Evolutionary conservation across 2,888 invertebrate species (phyloP), one percentile per base, ranked within the genome.

Genomic region (Nomada goodeniana): DNA sequence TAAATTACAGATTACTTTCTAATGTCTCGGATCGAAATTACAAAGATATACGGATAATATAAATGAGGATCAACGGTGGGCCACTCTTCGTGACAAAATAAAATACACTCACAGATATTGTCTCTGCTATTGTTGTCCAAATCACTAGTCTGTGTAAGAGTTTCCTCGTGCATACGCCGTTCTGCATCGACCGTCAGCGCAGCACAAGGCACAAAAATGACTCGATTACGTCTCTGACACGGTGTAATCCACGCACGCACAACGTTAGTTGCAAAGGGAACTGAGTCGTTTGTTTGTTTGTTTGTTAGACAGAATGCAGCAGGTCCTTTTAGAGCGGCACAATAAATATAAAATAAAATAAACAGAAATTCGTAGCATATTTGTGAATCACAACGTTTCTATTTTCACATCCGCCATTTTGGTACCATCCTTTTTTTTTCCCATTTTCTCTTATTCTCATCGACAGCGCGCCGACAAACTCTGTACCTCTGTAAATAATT

Each of bases 61-160:
- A 67, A 71, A 36, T 36, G 36, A 68, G 60, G 11, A 53, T 76
- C 42, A 67, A 44, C 29, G 64, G 59, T 57, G 50, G 63, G 53
- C 73, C 50, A 65, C 55, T 69, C 26, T 15, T 52, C 3, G 65
- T 80, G 55, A 74, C 78, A 78, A 83, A 80, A 86, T 80, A 86
- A 88, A 86, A 76, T 83, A 83, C 82, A 91, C 91, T 91, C 88
- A 91, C 91, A 91, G 83, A 88, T 91, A 86, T 91, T 89, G 82
- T 92, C 90, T 90, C 90, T 91, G 91, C 90, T 90, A 87, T 87
- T 87, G 89, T 90, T 91, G 88, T 91, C 92, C 91, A 91, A 87
- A 88, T 91, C 90, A 86, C 90, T 92, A 86, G 91, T 91, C 88
- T 91, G 92, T 83, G 91, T 92, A 84, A 91, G 91, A 83, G 88